Evolutionary conservation across 2,113 vertebrate genomes (phyloP).

Genomic region (Holacanthus passer): DNA sequence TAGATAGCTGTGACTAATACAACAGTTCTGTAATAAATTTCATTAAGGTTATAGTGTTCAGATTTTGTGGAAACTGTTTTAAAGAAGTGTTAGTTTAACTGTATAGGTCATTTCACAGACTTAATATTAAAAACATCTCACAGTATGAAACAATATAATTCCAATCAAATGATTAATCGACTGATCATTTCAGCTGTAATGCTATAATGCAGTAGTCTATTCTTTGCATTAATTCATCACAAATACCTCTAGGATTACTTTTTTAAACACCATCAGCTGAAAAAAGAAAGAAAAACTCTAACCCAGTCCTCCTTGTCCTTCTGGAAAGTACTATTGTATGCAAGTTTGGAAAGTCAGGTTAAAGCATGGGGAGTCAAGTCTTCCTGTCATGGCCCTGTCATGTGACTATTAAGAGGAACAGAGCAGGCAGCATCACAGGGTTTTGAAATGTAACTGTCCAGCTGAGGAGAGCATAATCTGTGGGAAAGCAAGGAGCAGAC

Average conservation of each 20-base stretch:
- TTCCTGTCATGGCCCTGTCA: conserved; percentile 61
- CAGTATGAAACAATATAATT: no score
- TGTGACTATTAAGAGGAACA: conserved; percentile 75
- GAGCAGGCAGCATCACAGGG: background rate
- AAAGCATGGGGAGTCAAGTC: conserved; percentile 10
- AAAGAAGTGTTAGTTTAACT: no score
- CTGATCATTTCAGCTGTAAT: background rate
- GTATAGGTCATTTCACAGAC: no score
- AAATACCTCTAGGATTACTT: background rate
- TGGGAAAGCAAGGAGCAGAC: background rate
- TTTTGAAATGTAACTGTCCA: background rate
- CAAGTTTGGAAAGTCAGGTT: conserved; percentile 32
- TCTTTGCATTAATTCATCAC: background rate
- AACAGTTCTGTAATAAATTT: no score
- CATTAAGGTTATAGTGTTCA: no score
- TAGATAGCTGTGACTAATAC: no score
- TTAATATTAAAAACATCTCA: no score
- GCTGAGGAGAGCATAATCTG: background rate
- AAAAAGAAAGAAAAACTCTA: background rate
- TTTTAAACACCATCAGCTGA: background rate
- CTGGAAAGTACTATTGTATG: conserved; percentile 42
- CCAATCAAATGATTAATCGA: no score
- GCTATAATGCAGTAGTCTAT: background rate
- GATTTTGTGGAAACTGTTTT: no score
- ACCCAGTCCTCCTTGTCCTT: background rate